Evolutionary conservation across 1,140 invertebrate genomes (phyloP).

Genomic region (Papilio dardanus): DNA sequence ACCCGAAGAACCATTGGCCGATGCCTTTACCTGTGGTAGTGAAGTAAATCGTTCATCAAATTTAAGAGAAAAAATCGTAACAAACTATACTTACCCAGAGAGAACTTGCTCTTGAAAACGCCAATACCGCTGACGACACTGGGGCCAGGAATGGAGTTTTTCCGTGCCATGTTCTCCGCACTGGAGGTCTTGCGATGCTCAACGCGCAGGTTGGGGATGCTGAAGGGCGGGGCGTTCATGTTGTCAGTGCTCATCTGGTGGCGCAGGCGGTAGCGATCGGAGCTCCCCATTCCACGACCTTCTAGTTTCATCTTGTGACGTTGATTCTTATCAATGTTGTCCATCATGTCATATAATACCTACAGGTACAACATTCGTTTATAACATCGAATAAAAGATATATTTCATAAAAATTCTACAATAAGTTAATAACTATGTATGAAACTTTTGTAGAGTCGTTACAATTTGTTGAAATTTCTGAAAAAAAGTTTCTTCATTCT

Average conservation of each 20-base stretch:
- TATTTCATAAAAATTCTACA: not conserved
- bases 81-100: slow-evolving; percentile 27
- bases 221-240: slow-evolving; percentile 92
- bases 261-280: slow-evolving; percentile 89
- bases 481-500: not conserved
- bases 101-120: slow-evolving; percentile 61
- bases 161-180: slow-evolving; percentile 93
- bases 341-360: slow-evolving; percentile 96
- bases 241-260: slow-evolving; percentile 94
- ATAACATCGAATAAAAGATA: not conserved
- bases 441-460: too few relatives aligned
- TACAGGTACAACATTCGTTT: slow-evolving; percentile 44
- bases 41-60: not conserved
- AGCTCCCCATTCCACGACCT: slow-evolving; percentile 88
- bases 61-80: not conserved
- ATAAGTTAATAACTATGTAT: not conserved
- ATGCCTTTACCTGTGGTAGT: slow-evolving; percentile 71
- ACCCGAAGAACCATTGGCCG: slow-evolving; percentile 86
- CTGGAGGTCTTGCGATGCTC: slow-evolving; percentile 94
- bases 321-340: slow-evolving; percentile 94
- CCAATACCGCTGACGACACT: slow-evolving; percentile 48
- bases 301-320: slow-evolving; percentile 92
- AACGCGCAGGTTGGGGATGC: slow-evolving; percentile 92
- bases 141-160: slow-evolving; percentile 86
- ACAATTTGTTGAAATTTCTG: too few relatives aligned